Percentiles rank a stretch among this genome's conserved stretches.
Evolutionary conservation across 2,888 invertebrate species (phyloP).

Genomic region (Endomychus coccineus): DNA sequence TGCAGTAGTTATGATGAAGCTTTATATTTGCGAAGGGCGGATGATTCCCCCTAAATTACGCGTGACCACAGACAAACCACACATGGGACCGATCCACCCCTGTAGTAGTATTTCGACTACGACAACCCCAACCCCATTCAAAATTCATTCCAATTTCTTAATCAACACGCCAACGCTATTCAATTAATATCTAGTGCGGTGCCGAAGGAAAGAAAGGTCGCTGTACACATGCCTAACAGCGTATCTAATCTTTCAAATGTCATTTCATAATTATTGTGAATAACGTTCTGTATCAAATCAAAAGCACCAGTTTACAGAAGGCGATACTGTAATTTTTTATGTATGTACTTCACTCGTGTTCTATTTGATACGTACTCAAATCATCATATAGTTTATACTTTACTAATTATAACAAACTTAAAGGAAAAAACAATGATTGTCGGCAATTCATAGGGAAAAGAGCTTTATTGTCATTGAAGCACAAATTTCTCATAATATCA

Average conservation of each 20-base stretch:
- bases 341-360: too few relatives aligned
- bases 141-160: conserved; percentile 26
- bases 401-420: too few relatives aligned
- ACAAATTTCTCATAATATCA: too few relatives aligned
- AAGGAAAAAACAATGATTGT: too few relatives aligned
- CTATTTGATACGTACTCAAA: too few relatives aligned
- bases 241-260: conserved; percentile 15
- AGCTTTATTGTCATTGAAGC: too few relatives aligned
- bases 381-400: too few relatives aligned
- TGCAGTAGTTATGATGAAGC: conserved; percentile 12
- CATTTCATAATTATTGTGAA: conserved; percentile 14
- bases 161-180: conserved; percentile 21
- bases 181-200: conserved; percentile 16
- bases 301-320: too few relatives aligned
- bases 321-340: too few relatives aligned
- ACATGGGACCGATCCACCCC: conserved; percentile 14
- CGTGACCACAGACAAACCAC: conserved; percentile 28
- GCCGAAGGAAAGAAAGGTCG: conserved; percentile 15
- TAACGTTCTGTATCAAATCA: too few relatives aligned
- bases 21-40: conserved; percentile 14
- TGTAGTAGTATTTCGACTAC: not conserved
- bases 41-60: conserved; percentile 26
- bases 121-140: conserved; percentile 21
- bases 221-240: conserved; percentile 15
- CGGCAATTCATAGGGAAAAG: too few relatives aligned